phyloP scores from a whole-genome alignment of 2,888 invertebrate genomes.

The Plebejus melissa region DNA sequence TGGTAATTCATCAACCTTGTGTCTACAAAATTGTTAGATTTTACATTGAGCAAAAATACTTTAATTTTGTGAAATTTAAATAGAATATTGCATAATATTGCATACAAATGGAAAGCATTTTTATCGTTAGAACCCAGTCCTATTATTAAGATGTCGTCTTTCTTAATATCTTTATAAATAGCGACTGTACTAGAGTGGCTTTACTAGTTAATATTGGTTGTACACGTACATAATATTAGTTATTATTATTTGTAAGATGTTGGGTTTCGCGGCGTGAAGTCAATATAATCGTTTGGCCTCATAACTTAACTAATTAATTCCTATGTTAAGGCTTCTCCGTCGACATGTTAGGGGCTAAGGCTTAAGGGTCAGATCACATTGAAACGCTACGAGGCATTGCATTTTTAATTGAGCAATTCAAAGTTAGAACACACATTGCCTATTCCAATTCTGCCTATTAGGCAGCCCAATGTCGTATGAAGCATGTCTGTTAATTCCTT shows the following conservation, averaged over 20 bases:
- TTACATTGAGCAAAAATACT: neutral
- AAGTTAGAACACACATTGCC: no score
- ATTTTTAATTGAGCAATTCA: no score
- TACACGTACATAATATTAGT: neutral
- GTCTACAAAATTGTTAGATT: slow-evolving; percentile 5
- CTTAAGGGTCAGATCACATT: no score
- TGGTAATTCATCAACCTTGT: neutral
- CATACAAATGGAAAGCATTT: neutral
- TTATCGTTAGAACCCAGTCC: neutral
- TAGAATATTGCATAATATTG: neutral
- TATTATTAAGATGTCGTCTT: neutral
- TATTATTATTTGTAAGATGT: neutral
- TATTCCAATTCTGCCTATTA: no score
- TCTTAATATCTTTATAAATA: neutral
- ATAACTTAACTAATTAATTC: neutral
- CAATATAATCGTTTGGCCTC: neutral
- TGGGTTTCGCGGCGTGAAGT: neutral
- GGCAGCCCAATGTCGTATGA: no score
- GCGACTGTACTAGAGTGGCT: neutral
- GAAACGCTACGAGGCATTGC: no score
- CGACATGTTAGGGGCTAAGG: no score
- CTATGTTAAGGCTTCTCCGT: neutral
- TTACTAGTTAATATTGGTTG: no score
- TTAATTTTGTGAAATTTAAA: neutral
- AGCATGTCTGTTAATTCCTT: no score